Base-by-base conservation (phyloP, 1,140 invertebrate species). In the Procambarus clarkii region DNA sequence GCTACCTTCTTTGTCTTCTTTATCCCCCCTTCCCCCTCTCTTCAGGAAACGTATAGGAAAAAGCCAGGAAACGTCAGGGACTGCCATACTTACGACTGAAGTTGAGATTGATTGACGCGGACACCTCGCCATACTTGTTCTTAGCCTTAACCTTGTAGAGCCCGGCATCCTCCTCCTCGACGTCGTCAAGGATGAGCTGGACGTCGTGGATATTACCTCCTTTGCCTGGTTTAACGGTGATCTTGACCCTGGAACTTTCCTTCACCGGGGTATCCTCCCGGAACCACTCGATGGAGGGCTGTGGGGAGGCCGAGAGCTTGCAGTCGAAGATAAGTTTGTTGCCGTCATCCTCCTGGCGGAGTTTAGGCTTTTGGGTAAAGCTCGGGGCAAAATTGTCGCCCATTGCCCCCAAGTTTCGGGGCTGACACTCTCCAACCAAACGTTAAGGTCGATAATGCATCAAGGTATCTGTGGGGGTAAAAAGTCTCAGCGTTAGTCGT, bases 131-230 rank as follows among this genome's bases (percentile, higher is more conserved):
- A 95, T 98, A 97, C 95, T 98, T 98, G 95, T 99, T 99, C 95
- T 98, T 98, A 93, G 98, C 98, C 95, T 98, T 98, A 94, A 99
- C 98, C 95, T 98, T 98, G 96, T 99, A 99, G 86, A 98, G 97
- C 94, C 98, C 98, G 92, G 98, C 98, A 95, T 99, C 98, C 45
- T 96, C 97, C 96, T 99, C 98, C 94, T 98, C 97, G 93, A 99
- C 98, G 95, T 99, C 98, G 94, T 98, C 97, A 93, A 99, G 96
- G 94, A 99, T 98, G 93, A 99, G 96, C 93, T 98, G 96, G 94
- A 98, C 98, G 93, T 97, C 95, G 95, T 97, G 98, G 94, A 98
- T 97, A 95, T 98, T 97, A 54, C 88, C 86, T 91, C 96, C 96
- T 85, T 96, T 97, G 93, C 98, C 95, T 93, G 97, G 96, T 94